Conservation (phyloP, 2,888 invertebrate species). For the Hyalella azteca region DNA sequence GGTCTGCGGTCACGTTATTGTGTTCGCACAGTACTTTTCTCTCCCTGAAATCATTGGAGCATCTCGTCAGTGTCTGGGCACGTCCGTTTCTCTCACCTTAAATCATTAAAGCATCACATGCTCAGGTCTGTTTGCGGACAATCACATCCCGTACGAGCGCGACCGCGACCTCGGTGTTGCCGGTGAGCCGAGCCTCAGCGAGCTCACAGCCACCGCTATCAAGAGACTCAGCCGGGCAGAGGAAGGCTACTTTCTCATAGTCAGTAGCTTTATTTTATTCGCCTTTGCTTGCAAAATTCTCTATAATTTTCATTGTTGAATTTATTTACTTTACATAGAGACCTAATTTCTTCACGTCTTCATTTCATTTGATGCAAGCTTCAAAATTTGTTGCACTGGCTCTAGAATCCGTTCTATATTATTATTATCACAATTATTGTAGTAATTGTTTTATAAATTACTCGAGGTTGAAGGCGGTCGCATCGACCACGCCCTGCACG, state of each 20-base stretch:
- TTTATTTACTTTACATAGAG: neutral
- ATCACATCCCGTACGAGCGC: constrained; percentile 77
- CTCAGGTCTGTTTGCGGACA: constrained; percentile 78
- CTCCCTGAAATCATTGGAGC: too few species aligned
- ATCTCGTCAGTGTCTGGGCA: too few species aligned
- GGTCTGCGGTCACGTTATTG: too few species aligned
- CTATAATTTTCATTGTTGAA: neutral
- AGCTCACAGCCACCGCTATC: constrained; percentile 81
- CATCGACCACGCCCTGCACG: constrained; percentile 81
- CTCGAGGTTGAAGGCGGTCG: constrained; percentile 68
- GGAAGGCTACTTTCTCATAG: constrained; percentile 77
- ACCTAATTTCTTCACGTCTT: neutral
- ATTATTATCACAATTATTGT: constrained; percentile 1
- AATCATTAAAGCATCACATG: too few species aligned
- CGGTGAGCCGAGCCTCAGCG: constrained; percentile 78
- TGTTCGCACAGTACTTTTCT: too few species aligned
- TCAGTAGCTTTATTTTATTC: constrained; percentile 63
- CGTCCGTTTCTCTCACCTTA: too few species aligned
- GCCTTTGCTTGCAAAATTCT: neutral
- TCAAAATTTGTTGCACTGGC: too few species aligned
- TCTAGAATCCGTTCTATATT: too few species aligned
- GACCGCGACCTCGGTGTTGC: constrained; percentile 70
- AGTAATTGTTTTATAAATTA: neutral
- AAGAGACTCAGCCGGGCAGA: constrained; percentile 71
- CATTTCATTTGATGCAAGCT: too few species aligned